A percentile compares a stretch with the other conserved stretches of the same genome.
phyloP scores from a whole-genome alignment of 2,113 vertebrate species.

The Asarcornis scutulata region DNA sequence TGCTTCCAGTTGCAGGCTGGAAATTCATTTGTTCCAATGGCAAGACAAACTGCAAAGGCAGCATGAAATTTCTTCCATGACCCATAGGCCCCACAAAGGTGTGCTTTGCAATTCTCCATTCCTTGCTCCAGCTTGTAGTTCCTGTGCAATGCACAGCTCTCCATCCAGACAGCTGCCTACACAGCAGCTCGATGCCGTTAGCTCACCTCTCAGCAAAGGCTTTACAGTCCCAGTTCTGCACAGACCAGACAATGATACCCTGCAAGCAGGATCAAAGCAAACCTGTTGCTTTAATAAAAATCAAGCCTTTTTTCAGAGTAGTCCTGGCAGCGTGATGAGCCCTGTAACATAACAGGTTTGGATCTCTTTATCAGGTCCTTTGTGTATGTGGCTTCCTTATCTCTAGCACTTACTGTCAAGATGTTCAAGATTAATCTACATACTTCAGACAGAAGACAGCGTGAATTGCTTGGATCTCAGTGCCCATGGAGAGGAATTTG shows the following conservation, averaged over 20 bases:
- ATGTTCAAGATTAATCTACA: neutral
- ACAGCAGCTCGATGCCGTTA: neutral
- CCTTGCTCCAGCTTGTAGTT: neutral
- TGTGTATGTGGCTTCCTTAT: neutral
- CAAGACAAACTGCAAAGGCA: neutral
- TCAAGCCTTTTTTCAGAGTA: neutral
- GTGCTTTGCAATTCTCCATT: neutral
- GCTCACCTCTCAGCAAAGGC: neutral
- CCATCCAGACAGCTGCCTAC: neutral
- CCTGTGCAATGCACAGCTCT: neutral
- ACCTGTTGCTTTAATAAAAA: neutral
- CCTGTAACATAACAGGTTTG: fast-evolving
- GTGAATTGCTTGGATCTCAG: neutral
- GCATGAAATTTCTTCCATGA: neutral
- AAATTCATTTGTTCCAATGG: neutral
- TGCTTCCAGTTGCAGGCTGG: neutral
- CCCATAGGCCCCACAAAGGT: neutral
- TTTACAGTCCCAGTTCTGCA: neutral
- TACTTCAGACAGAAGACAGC: neutral
- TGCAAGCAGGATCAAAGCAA: neutral
- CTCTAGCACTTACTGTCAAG: neutral
- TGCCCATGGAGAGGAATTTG: neutral
- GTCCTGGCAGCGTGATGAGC: neutral
- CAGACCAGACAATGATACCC: neutral
- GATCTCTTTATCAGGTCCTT: neutral